phyloP scores from a whole-genome alignment of 2,888 invertebrate species.

The Ommatoiulus sabulosus region DNA sequence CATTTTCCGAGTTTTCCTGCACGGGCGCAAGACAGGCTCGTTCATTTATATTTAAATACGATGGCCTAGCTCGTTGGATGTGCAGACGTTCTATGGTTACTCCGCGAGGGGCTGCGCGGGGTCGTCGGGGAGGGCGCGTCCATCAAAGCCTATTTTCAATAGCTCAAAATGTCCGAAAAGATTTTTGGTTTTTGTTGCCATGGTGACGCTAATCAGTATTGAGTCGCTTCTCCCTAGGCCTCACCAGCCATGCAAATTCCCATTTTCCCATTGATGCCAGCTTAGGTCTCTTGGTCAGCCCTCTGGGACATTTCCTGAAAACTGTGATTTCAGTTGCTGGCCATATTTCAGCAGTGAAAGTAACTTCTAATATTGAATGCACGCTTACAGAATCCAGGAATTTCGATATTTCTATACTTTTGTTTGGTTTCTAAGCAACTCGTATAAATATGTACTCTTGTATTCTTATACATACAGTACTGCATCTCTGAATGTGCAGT shows the following conservation, averaged over 20 bases:
- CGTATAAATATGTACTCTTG: no score
- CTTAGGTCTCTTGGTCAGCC: background rate
- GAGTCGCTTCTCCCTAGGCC: background rate
- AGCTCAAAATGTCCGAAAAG: constrained; percentile 34
- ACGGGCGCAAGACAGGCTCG: background rate
- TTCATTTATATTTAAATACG: constrained; percentile 34
- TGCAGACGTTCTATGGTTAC: background rate
- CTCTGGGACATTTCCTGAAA: background rate
- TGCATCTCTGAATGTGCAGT: no score
- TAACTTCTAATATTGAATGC: no score
- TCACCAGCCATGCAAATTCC: background rate
- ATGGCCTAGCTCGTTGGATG: background rate
- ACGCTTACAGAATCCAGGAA: no score
- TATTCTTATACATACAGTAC: no score
- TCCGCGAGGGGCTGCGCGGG: background rate
- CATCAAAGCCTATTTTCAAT: constrained; percentile 1
- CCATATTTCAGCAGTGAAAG: no score
- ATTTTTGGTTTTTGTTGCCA: constrained; percentile 21
- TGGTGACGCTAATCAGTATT: constrained; percentile 10
- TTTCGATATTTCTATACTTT: no score
- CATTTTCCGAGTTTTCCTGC: background rate
- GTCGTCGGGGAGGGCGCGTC: background rate
- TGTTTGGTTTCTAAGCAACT: no score
- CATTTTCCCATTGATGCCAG: background rate
- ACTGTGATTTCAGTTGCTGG: background rate